Base-by-base conservation (phyloP, 37 sponge, comb jelly and placozoan species). In the Diacarnus erythraeanus region DNA sequence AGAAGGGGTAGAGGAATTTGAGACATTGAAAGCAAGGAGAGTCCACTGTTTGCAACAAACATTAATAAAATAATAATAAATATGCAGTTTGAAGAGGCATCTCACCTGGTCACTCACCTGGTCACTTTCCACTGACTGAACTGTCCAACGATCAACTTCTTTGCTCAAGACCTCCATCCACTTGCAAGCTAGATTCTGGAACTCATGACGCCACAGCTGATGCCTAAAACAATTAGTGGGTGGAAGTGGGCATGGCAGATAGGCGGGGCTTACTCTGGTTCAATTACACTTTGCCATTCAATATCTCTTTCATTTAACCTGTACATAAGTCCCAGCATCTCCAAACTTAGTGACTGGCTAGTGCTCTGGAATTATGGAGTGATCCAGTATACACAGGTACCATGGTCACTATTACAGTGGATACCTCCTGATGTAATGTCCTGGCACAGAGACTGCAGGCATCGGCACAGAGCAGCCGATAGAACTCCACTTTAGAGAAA, bases 151-250 rank as follows among this genome's bases (percentile, higher is more conserved):
- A 31, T 78, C 57, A 22, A 85, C 21, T 57, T 92, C 85, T 41
- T 81, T 88, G 34, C 59, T 57, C 26, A 92, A 58, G 31, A 92
- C 88, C 15, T 92, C 89, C 93, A 92, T 88, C 89, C 88, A 88
- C 23, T 82, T 82, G 29, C 85, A 61, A 17, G 80, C 85, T 0
- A 92, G 79, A 59, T 77, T 69, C 9, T 63, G 69, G 41, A 92
- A 92, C 5, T 71, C 72, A n/a, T 82, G 85, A 12, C 93, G 39
- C 93, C 93, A 92, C 37, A 43, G 42, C 74, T 92, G 93, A 67
- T 80, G 76, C 40, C 88, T 82, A 63, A 66, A 39, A 25, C 42
- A 29, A n/a, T 18, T 22, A 77, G 40, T 20, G 23, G 41, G 29
- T 12, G 1, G 26, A 31, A n/a, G 25, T 22, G 56, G 2, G 33